Base-by-base conservation (phyloP, 2,888 invertebrate species). In the Tuta absoluta region DNA sequence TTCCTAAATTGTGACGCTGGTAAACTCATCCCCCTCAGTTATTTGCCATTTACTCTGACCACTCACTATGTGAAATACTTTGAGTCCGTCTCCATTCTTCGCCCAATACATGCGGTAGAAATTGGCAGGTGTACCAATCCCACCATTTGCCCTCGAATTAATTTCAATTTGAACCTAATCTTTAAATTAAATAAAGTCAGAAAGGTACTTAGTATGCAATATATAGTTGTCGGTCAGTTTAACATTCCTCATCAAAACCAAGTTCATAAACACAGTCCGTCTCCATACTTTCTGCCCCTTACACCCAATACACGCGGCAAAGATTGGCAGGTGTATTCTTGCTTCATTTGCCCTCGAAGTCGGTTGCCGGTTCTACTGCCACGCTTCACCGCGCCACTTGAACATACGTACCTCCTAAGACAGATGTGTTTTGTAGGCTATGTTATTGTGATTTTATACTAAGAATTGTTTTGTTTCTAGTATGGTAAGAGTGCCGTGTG, bases 281-380 rank as follows among this genome's bases (percentile, higher is more conserved):
- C 17, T 57, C 57, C 57, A 33, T 33, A 33, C 33, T 37, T 48
- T 10, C n/a, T 37, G 17, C 8, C n/a, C 28, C 51, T 62, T 33
- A 38, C 63, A 63, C 66, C 48, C 48, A 48, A 48, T 48, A 48
- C n/a, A 4, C 17, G 19, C 19, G 48, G 48, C 19, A 19, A 4
- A 66, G 63, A 65, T 65, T 53, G 48, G 51, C 62, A 58, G 65
- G 62, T 62, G 62, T 33, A 57, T 28, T 11, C 19, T 21, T 37
- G 59, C 37, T 59, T 59, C 59, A 59, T 59, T 59, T 37, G 21
- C 37, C 38, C 38, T 41, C 19, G 37, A 14, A 59, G 38, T 14
- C 59, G 59, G 41, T 41, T 21, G 37, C 17, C 38, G 37, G 37
- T n/a, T n/a, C n/a, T n/a, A n/a, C 17, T 21, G 21, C 21, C 45